Evolutionary conservation across 2,888 invertebrate species (phyloP).

Genomic region (Iselma pallidipennis): DNA sequence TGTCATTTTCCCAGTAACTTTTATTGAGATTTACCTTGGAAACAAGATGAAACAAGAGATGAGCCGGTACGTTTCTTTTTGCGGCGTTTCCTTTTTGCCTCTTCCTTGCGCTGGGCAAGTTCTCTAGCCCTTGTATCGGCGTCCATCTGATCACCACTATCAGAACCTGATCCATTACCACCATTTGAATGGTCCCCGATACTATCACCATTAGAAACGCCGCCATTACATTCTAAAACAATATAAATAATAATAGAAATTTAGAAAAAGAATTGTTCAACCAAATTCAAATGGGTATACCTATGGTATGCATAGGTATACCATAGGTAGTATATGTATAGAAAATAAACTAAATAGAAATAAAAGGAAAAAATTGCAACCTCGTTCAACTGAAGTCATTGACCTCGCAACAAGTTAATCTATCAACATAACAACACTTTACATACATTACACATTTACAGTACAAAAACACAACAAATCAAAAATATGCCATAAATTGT

Average conservation of each 20-base stretch:
- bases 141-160: conserved; percentile 61
- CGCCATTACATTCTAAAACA: conserved; percentile 42
- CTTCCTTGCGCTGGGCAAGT: conserved; percentile 80
- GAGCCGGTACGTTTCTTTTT: conserved; percentile 90
- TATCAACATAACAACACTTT: background rate
- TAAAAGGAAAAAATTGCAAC: background rate
- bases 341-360: background rate
- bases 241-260: conserved; percentile 9
- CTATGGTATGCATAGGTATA: background rate
- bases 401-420: background rate
- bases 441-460: background rate
- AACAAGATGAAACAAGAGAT: conserved; percentile 86
- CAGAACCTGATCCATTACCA: conserved; percentile 56
- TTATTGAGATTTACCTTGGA: conserved; percentile 69
- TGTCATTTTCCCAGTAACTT: too few species aligned
- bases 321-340: background rate
- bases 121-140: conserved; percentile 66
- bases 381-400: background rate
- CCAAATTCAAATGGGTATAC: background rate
- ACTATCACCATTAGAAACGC: conserved; percentile 62
- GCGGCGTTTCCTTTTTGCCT: conserved; percentile 83
- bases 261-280: background rate
- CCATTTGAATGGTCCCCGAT: conserved; percentile 36
- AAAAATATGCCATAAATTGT: too few species aligned
- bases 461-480: background rate